A percentile compares a stretch with the other conserved stretches of the same genome.
Evolutionary conservation across 2,113 vertebrate species (phyloP).

Genomic region (Cottus gobio): DNA sequence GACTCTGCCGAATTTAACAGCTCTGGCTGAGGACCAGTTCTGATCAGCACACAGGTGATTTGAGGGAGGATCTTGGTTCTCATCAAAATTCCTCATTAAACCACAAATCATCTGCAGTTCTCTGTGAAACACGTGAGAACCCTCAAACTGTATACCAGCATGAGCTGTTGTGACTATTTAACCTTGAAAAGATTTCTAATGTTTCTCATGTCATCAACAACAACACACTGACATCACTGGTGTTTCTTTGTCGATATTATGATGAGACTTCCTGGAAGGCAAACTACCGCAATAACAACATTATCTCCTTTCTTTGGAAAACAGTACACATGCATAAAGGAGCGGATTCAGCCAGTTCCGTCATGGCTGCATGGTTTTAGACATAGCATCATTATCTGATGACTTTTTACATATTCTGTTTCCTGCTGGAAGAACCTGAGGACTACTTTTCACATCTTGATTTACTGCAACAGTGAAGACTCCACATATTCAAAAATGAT

Average conservation of each 20-base stretch:
- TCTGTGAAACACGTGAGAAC: neutral
- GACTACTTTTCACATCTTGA: neutral
- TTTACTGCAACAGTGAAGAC: neutral
- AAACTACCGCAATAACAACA: neutral
- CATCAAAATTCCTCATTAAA: neutral
- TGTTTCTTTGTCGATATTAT: neutral
- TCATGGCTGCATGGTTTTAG: neutral
- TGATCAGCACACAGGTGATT: conserved; percentile 2
- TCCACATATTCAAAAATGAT: no score
- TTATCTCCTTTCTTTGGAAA: conserved; percentile 1
- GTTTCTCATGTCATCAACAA: no score
- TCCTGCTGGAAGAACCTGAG: neutral
- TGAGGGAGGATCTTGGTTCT: neutral
- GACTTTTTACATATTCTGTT: neutral
- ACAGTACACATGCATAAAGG: no score
- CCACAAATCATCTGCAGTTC: conserved; percentile 5
- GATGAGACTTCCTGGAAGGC: neutral
- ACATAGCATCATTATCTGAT: neutral
- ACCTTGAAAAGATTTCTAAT: no score
- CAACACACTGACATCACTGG: neutral
- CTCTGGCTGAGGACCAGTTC: neutral
- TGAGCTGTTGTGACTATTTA: neutral
- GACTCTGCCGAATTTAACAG: neutral
- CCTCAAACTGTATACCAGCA: neutral
- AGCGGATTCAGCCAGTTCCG: no score